These are phyloP conservation scores for Selenia dentaria DNA, from an alignment of 2,888 invertebrate species.

Conservation along the genomic window DNA sequence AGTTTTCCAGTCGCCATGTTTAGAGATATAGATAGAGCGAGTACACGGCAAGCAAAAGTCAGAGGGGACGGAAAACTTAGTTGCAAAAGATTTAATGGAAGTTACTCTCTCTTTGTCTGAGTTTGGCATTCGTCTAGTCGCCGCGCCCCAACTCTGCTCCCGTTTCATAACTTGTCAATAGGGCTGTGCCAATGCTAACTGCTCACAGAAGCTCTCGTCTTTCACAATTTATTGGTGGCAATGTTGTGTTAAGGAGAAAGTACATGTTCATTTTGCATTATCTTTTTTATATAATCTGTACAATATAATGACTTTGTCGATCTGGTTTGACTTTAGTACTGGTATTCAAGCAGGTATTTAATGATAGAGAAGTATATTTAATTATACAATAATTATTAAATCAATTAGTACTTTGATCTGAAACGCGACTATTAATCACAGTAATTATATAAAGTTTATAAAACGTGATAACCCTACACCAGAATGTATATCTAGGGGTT, in stretches of 20 bases:
- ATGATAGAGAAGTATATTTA: not conserved
- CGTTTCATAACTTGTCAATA: constrained; percentile 67
- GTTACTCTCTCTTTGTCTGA: constrained; percentile 79
- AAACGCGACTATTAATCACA: constrained; percentile 14
- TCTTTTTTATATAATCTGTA: too few species aligned
- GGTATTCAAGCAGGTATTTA: not conserved
- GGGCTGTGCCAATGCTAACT: constrained; percentile 46
- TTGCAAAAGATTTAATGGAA: constrained; percentile 84
- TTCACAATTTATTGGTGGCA: constrained; percentile 15
- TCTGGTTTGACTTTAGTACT: too few species aligned
- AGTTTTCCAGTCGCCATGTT: constrained; percentile 30
- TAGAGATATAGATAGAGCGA: constrained; percentile 25
- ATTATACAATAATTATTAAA: not conserved
- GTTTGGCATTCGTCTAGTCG: constrained; percentile 75
- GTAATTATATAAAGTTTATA: constrained; percentile 20
- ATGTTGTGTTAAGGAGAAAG: constrained; percentile 22
- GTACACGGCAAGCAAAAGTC: constrained; percentile 55
- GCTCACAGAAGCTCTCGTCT: constrained; percentile 21
- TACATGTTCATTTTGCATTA: too few species aligned
- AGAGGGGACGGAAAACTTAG: constrained; percentile 67
- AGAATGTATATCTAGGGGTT: constrained; percentile 78
- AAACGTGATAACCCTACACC: constrained; percentile 56
- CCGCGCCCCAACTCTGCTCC: constrained; percentile 44
- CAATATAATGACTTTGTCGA: too few species aligned
- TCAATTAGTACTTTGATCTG: not conserved